Conservation (phyloP, 2,888 invertebrate genomes). For the Venusia cambrica region DNA sequence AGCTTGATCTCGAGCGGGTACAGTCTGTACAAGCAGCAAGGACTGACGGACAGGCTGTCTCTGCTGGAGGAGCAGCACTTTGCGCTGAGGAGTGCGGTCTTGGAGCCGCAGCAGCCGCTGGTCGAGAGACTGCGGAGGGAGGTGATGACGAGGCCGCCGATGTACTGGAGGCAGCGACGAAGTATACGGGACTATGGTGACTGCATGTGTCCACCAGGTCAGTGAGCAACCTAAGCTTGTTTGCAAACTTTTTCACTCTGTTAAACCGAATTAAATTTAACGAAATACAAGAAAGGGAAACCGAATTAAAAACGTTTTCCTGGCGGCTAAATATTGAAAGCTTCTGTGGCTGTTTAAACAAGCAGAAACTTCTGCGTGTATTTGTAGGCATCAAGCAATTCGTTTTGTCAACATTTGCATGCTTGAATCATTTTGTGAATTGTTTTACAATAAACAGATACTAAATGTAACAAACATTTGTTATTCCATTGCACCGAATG, state of each 20-base stretch:
- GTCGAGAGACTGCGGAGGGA: slow-evolving; percentile 80
- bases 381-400: slow-evolving; percentile 18
- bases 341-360: slow-evolving; percentile 22
- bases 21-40: slow-evolving; percentile 80
- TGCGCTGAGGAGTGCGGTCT: slow-evolving; percentile 72
- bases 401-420: slow-evolving; percentile 17
- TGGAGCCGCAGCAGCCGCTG: slow-evolving; percentile 76
- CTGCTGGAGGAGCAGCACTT: slow-evolving; percentile 80
- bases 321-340: slow-evolving; percentile 20
- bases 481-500: slow-evolving; percentile 9
- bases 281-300: slow-evolving; percentile 7
- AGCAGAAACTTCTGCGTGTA: slow-evolving; percentile 19
- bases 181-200: slow-evolving; percentile 82
- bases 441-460: slow-evolving; percentile 14
- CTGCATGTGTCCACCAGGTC: slow-evolving; percentile 88
- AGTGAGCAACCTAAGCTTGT: too few species aligned
- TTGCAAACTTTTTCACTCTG: too few species aligned
- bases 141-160: slow-evolving; percentile 60
- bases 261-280: too few species aligned
- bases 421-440: too few species aligned
- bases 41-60: slow-evolving; percentile 73
- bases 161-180: slow-evolving; percentile 61
- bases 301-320: slow-evolving; percentile 18
- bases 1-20: slow-evolving; percentile 83
- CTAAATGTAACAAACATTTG: slow-evolving; percentile 5